Evolutionary conservation across 2,888 invertebrate genomes (phyloP), one percentile per base, ranked within the genome.

Genomic region (Euzetes globulus): DNA sequence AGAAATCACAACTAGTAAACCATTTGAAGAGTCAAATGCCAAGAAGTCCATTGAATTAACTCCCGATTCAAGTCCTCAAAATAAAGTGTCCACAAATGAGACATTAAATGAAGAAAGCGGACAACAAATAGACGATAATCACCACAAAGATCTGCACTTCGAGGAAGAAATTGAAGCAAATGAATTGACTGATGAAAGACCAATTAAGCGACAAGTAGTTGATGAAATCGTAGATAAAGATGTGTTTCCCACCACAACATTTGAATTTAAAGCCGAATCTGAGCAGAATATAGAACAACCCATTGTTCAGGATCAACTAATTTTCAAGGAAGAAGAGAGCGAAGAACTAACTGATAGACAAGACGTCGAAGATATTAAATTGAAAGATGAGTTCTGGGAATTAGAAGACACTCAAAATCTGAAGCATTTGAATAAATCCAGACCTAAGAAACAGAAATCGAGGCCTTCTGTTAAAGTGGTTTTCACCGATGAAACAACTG

Each of bases 371-470:
- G 25, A 58, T 25, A 6, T 55, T 11, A 3, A 17, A 9, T 22
- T 60, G 29, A 60, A 22, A 3, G 33, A 60, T n/a, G 33, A 60
- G 29, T 29, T 60, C 33, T 29, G 13, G 33, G 9, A 15, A n/a
- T 60, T 17, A 33, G 29, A n/a, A 9, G 60, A 60, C 4, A 17
- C 60, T 22, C 68, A 41, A 22, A 19, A 19, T 19, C 37, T 68
- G 41, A 41, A 17, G 1, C 68, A 68, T 41, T 41, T 68, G 15
- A 68, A 68, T 68, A 68, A 68, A 29, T 68, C 68, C 19, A 1
- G 68, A 13, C 68, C 68, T 13, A 68, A 68, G 41, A 68, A 68
- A 41, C 19, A 29, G 0, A 68, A 68, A 13, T 68, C 68, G 13
- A 17, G 68, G 41, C 37, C 37, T 13, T 68, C 68, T 1, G 33